Evolutionary conservation across 2,888 invertebrate species (phyloP).

Genomic region (Himalopsyche japonica): DNA sequence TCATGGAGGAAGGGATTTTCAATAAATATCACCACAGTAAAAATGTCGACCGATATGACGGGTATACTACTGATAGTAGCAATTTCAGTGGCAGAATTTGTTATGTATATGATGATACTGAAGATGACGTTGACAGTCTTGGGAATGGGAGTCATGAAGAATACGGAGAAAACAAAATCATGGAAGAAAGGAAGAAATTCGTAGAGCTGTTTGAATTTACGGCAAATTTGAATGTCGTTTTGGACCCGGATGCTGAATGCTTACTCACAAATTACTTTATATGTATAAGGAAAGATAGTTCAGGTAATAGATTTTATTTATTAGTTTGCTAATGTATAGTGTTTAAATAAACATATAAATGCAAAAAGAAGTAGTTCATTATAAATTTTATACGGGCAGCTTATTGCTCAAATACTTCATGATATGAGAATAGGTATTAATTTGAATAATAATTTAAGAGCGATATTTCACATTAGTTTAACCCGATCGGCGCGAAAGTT

Average conservation of each 20-base stretch:
- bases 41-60: no score
- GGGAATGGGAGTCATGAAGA: not conserved
- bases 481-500: no score
- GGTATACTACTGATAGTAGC: no score
- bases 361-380: not conserved
- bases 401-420: not conserved
- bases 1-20: no score
- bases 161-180: not conserved
- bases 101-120: no score
- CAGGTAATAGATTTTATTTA: not conserved
- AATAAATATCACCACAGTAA: no score
- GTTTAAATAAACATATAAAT: no score
- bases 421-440: no score
- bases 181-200: not conserved
- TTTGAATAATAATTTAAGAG: not conserved
- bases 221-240: constrained; percentile 10
- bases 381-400: not conserved
- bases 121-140: no score
- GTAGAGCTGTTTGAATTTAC: not conserved
- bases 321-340: no score
- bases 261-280: constrained; percentile 28
- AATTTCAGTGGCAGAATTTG: no score
- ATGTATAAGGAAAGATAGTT: constrained; percentile 23
- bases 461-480: no score
- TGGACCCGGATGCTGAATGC: constrained; percentile 4